These are phyloP conservation scores for Enteromius trimaculatus DNA, from an alignment of 2,797 vertebrate genomes.

Conservation along the genomic window DNA sequence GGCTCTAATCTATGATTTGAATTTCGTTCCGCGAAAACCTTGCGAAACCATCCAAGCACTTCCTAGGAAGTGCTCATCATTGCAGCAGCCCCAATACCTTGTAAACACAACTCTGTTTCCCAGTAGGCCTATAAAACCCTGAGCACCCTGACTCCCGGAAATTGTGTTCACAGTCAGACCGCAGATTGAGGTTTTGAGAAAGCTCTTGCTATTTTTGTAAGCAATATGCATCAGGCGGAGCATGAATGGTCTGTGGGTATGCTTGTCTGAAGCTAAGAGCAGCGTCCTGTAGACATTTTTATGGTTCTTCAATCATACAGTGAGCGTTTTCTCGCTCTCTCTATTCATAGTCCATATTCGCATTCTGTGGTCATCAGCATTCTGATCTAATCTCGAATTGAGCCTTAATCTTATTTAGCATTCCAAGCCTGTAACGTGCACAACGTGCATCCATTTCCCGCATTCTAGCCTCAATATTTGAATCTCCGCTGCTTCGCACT, in stretches of 20 bases:
- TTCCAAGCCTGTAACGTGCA: conserved; percentile 28
- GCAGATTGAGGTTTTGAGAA: conserved; percentile 24
- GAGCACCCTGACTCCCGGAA: not conserved
- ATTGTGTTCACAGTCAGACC: conserved; percentile 34
- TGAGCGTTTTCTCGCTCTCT: not conserved
- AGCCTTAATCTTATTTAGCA: conserved; percentile 50
- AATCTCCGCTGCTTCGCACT: not conserved
- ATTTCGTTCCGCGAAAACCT: not conserved
- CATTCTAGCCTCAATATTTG: conserved; percentile 22
- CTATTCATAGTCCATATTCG: conserved; percentile 8
- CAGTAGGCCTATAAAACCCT: not conserved
- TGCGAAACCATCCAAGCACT: not conserved
- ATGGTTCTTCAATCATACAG: conserved; percentile 34
- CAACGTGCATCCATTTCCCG: conserved; percentile 8
- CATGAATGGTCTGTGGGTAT: not conserved
- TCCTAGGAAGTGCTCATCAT: conserved; percentile 16
- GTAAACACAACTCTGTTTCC: conserved; percentile 17
- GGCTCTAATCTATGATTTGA: not conserved
- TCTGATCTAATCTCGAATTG: conserved; percentile 39
- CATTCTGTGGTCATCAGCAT: conserved; percentile 33
- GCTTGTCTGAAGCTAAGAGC: conserved; percentile 4
- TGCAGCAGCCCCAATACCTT: not conserved
- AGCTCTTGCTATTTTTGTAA: conserved; percentile 24
- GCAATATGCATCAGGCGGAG: not conserved
- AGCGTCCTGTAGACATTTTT: conserved; percentile 10